Conservation (phyloP, 2,797 vertebrate genomes). For the Mormyrops boulengeri region DNA sequence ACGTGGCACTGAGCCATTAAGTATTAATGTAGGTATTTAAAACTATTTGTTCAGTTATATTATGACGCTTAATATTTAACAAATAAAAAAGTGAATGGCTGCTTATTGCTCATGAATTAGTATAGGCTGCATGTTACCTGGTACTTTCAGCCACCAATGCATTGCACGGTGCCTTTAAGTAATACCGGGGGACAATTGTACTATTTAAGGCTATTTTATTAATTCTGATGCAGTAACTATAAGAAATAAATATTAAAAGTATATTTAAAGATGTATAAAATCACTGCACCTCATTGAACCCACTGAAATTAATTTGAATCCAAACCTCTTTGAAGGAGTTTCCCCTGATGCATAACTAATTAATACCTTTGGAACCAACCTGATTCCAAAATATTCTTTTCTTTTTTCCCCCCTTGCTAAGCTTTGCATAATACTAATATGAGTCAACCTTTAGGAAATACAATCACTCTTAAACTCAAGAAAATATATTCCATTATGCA, state of each 20-base stretch:
- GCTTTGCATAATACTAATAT: not conserved
- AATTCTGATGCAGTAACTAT: conserved; percentile 9
- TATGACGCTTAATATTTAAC: not conserved
- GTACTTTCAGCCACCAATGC: not conserved
- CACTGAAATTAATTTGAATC: conserved; percentile 39
- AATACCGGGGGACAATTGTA: not conserved
- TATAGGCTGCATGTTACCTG: not conserved
- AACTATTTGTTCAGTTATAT: not conserved
- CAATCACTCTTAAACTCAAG: not conserved
- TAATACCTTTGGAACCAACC: conserved; percentile 41
- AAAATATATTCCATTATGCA: not conserved
- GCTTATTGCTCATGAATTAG: not conserved
- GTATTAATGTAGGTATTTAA: not conserved
- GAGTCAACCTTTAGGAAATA: not conserved
- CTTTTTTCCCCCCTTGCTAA: not conserved
- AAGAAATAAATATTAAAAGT: conserved; percentile 19
- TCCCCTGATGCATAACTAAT: conserved; percentile 38
- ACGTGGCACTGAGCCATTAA: not conserved
- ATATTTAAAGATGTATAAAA: conserved; percentile 27
- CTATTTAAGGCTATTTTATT: not conserved
- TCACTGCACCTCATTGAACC: conserved; percentile 24
- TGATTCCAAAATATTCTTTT: conserved; percentile 23
- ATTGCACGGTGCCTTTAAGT: not conserved
- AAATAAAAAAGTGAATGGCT: not conserved
- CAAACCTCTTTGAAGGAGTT: conserved; percentile 32